Evolutionary conservation across 2,888 invertebrate species (phyloP).

Genomic region (Selenia dentaria): DNA sequence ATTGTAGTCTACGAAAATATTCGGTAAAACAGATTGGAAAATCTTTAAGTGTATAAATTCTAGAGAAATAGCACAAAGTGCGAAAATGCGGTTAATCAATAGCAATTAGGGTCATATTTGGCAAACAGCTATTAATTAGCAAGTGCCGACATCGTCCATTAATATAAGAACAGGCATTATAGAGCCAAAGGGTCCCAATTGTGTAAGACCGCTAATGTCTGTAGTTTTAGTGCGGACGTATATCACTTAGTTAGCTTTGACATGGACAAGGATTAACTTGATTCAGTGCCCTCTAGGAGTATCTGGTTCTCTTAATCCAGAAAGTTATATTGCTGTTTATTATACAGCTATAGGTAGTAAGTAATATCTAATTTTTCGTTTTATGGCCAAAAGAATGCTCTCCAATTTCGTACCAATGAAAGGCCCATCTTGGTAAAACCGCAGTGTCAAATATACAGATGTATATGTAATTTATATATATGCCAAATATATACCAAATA

Average conservation of each 20-base stretch:
- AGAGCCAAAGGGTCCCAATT: slow-evolving; percentile 25
- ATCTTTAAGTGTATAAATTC: too few species aligned
- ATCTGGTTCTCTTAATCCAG: neutral
- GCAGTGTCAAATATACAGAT: too few species aligned
- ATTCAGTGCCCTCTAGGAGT: slow-evolving; percentile 12
- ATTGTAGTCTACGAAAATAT: too few species aligned
- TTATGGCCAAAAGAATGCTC: too few species aligned
- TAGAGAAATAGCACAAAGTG: too few species aligned
- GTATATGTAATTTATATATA: too few species aligned
- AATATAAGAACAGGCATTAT: slow-evolving; percentile 62
- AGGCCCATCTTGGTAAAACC: too few species aligned
- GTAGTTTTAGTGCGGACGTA: slow-evolving; percentile 23
- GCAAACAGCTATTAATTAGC: slow-evolving; percentile 75
- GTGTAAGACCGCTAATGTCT: slow-evolving; percentile 24
- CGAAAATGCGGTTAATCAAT: too few species aligned
- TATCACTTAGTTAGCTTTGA: slow-evolving; percentile 25
- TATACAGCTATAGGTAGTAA: neutral
- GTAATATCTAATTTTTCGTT: too few species aligned
- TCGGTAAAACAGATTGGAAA: too few species aligned
- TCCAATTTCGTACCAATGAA: too few species aligned
- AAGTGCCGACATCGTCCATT: slow-evolving; percentile 68
- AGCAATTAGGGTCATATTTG: slow-evolving; percentile 60
- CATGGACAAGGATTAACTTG: slow-evolving; percentile 21
- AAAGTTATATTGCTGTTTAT: neutral
- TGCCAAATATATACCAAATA: too few species aligned